These are phyloP conservation scores for Dipodomys stephensi DNA, from an alignment of 2,113 vertebrate species.

Conservation along the genomic window DNA sequence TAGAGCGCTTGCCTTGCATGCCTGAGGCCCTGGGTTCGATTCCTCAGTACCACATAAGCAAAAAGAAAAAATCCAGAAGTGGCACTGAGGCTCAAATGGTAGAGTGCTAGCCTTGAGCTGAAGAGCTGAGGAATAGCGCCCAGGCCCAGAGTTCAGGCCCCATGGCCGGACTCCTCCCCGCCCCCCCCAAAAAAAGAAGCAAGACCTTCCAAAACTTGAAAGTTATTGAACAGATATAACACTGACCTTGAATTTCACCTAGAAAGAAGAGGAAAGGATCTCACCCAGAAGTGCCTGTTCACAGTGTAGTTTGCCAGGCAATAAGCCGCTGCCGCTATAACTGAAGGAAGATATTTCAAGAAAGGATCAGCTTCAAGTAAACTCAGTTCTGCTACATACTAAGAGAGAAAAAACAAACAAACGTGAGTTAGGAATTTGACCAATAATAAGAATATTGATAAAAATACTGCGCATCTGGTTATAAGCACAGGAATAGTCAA, in stretches of 20 bases:
- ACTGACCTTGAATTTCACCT: not conserved
- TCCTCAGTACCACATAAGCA: too few species aligned
- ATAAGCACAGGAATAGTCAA: not conserved
- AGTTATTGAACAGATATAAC: not conserved
- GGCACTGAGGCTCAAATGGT: too few species aligned
- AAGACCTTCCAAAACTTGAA: not conserved
- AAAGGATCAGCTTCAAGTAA: conserved; percentile 94
- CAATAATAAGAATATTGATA: not conserved
- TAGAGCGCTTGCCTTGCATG: too few species aligned
- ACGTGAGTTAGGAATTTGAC: not conserved
- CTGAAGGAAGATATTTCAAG: conserved; percentile 91
- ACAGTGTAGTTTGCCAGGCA: conserved; percentile 93
- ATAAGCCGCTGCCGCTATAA: conserved; percentile 94
- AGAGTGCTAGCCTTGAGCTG: too few species aligned
- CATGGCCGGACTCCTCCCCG: too few species aligned
- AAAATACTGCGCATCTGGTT: not conserved
- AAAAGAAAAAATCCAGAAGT: too few species aligned
- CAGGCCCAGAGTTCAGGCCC: too few species aligned
- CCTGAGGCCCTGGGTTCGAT: too few species aligned
- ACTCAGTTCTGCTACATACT: conserved; percentile 96
- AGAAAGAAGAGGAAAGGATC: conserved; percentile 45
- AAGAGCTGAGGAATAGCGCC: too few species aligned
- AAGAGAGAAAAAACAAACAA: conserved; percentile 40
- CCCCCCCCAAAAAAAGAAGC: not conserved
- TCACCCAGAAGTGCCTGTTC: conserved; percentile 92